Percentiles rank a stretch among this genome's conserved stretches.
phyloP scores from a whole-genome alignment of 2,888 invertebrate species.

The Cephalotes varians region DNA sequence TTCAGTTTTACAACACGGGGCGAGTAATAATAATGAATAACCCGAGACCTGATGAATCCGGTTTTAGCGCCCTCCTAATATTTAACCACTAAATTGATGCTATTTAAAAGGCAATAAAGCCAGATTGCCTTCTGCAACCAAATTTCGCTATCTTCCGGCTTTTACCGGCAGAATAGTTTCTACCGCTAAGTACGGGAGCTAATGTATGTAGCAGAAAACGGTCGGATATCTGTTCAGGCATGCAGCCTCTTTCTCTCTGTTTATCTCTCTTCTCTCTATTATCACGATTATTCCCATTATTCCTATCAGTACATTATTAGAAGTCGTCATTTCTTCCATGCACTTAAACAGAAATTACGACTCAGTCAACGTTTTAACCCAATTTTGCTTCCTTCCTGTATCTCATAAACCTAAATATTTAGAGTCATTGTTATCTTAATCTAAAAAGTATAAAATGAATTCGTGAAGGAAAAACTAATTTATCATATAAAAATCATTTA shows the following conservation, averaged over 20 bases:
- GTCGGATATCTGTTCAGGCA: background rate
- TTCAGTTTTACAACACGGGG: conserved; percentile 18
- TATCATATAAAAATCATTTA: conserved; percentile 1
- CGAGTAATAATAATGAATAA: conserved; percentile 32
- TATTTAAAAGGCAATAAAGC: conserved; percentile 29
- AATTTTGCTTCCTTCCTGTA: background rate
- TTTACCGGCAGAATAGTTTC: background rate
- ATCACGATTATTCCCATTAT: conserved; percentile 24
- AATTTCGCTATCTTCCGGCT: conserved; percentile 27
- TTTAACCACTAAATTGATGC: conserved; percentile 29
- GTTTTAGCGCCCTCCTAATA: conserved; percentile 23
- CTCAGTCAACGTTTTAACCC: conserved; percentile 20
- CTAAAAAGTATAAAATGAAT: background rate
- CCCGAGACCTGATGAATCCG: conserved; percentile 26
- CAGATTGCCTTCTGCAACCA: conserved; percentile 26
- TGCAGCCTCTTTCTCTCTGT: background rate
- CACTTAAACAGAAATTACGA: conserved; percentile 37
- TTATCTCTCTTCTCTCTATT: background rate
- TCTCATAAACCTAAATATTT: background rate
- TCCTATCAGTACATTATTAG: conserved; percentile 19
- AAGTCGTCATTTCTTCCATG: background rate
- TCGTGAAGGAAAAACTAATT: background rate
- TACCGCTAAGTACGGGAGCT: background rate
- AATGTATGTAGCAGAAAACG: background rate
- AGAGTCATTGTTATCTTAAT: background rate